These are phyloP conservation scores for Syrphus vitripennis DNA, from an alignment of 2,888 invertebrate genomes.

Conservation along the genomic window DNA sequence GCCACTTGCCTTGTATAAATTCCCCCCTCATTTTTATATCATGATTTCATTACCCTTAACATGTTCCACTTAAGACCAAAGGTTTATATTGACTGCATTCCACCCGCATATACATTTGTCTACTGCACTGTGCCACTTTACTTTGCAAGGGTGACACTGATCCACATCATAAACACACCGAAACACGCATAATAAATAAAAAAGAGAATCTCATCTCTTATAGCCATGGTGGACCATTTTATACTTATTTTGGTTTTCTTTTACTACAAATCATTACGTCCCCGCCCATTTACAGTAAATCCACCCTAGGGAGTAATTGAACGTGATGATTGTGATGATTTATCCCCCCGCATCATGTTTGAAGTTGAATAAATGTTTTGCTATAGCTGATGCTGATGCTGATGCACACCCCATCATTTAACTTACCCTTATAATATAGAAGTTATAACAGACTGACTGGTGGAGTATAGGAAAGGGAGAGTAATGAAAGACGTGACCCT, in stretches of 20 bases:
- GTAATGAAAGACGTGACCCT: slow-evolving; percentile 66
- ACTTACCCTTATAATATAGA: slow-evolving; percentile 33
- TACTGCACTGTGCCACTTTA: background rate
- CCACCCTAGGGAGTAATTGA: slow-evolving; percentile 71
- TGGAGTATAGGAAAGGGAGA: background rate
- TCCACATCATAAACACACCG: slow-evolving; percentile 5
- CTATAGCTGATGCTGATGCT: slow-evolving; percentile 12
- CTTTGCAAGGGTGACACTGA: slow-evolving; percentile 44
- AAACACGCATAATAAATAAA: slow-evolving; percentile 38
- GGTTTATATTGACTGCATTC: slow-evolving; percentile 38
- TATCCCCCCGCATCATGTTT: slow-evolving; percentile 47
- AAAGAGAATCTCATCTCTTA: background rate
- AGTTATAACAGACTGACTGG: background rate
- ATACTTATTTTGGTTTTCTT: slow-evolving; percentile 34
- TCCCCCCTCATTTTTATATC: background rate
- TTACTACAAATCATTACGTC: slow-evolving; percentile 70
- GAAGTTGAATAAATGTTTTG: slow-evolving; percentile 23
- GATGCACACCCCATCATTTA: slow-evolving; percentile 65
- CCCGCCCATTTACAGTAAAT: slow-evolving; percentile 69
- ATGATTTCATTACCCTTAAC: slow-evolving; percentile 53
- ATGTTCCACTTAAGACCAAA: slow-evolving; percentile 47
- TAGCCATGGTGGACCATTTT: slow-evolving; percentile 26
- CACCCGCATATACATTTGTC: slow-evolving; percentile 36
- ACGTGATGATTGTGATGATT: slow-evolving; percentile 72
- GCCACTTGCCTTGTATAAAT: background rate